Conservation (phyloP, 2,113 vertebrate genomes). For the Aegotheles bennettii region DNA sequence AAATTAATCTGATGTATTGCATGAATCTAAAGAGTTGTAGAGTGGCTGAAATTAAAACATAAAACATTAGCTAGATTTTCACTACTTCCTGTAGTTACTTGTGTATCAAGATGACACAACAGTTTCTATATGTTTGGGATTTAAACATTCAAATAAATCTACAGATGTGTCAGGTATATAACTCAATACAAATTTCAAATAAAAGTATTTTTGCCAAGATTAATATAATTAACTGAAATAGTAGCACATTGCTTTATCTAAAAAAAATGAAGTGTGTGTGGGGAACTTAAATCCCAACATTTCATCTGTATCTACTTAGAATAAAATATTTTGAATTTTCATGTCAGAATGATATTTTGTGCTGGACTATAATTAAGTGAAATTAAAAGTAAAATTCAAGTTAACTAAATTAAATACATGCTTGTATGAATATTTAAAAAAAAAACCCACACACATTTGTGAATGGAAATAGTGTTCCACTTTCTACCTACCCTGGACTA, state of each 20-base stretch:
- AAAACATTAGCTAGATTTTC: neutral
- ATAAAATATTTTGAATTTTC: neutral
- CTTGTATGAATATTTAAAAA: neutral
- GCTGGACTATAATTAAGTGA: neutral
- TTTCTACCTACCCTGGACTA: neutral
- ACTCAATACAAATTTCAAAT: neutral
- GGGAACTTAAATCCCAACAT: neutral
- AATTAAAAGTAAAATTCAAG: neutral
- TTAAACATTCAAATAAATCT: neutral
- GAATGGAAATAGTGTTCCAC: neutral
- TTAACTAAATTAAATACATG: neutral
- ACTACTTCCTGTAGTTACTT: neutral
- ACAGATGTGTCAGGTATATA: neutral
- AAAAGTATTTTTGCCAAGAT: neutral
- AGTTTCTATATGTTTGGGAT: neutral
- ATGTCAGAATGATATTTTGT: neutral
- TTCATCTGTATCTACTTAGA: neutral
- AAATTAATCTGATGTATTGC: neutral
- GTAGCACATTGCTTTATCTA: neutral
- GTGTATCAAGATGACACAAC: neutral
- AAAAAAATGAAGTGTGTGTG: too few relatives aligned
- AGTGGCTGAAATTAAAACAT: neutral
- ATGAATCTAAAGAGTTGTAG: neutral
- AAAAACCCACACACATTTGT: rapidly evolving
- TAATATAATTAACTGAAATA: neutral